These are phyloP conservation scores for Microctonus brassicae DNA, from an alignment of 2,888 invertebrate species.

Conservation along the genomic window DNA sequence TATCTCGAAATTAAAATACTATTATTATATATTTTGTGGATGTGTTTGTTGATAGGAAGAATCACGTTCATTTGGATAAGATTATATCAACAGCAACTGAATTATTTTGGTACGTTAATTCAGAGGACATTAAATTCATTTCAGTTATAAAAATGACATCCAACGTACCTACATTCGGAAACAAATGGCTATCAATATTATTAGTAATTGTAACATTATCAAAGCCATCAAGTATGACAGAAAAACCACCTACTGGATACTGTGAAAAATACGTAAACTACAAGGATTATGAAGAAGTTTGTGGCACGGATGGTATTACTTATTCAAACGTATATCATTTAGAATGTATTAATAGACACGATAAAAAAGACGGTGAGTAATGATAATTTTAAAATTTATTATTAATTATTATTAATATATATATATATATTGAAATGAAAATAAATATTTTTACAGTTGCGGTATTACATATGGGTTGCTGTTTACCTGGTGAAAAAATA, in stretches of 20 bases:
- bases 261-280: conserved; percentile 22
- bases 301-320: conserved; percentile 47
- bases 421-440: background rate
- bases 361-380: conserved; percentile 26
- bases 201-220: background rate
- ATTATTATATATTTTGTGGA: background rate
- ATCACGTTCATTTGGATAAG: background rate
- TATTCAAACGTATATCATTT: conserved; percentile 46
- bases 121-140: background rate
- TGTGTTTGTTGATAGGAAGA: background rate
- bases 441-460: conserved; percentile 23
- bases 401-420: background rate
- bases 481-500: conserved; percentile 35
- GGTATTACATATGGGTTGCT: conserved; percentile 37
- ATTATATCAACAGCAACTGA: background rate
- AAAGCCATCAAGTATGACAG: background rate
- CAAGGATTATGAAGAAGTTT: conserved; percentile 43
- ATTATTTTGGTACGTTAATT: background rate
- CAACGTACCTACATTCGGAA: background rate
- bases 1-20: no score
- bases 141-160: background rate
- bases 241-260: conserved; percentile 19
- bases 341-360: conserved; percentile 41
- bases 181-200: background rate
- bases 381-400: background rate